Conservation (phyloP, 2,888 invertebrate species). For the Phyllotreta cruciferae region DNA sequence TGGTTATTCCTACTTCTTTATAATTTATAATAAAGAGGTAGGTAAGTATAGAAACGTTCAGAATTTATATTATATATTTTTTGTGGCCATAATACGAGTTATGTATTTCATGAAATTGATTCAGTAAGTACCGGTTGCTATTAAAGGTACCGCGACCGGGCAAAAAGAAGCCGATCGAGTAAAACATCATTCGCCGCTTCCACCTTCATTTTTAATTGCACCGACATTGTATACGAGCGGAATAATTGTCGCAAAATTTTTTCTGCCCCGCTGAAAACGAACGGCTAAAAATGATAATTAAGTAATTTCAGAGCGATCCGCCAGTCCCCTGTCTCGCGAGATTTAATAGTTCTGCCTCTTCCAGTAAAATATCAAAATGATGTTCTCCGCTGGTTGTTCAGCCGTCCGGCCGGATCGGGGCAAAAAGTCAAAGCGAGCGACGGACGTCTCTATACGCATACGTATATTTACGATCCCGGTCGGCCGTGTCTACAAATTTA, state of each 20-base stretch:
- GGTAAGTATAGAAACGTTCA: background rate
- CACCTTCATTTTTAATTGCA: slow-evolving; percentile 17
- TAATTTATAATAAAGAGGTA: background rate
- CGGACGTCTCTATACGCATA: slow-evolving; percentile 51
- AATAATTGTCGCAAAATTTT: slow-evolving; percentile 22
- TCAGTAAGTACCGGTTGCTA: too few species aligned
- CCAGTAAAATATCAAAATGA: slow-evolving; percentile 43
- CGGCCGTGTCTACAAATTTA: slow-evolving; percentile 48
- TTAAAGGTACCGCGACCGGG: too few species aligned
- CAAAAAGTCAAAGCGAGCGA: slow-evolving; percentile 47
- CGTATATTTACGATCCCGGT: slow-evolving; percentile 50
- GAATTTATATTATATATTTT: background rate
- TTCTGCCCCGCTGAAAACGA: slow-evolving; percentile 27
- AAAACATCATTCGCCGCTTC: too few species aligned
- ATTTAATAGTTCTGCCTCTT: slow-evolving; percentile 38
- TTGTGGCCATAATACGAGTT: too few species aligned
- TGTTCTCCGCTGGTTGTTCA: slow-evolving; percentile 39
- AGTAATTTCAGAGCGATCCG: slow-evolving; percentile 36
- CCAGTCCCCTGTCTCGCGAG: slow-evolving; percentile 17
- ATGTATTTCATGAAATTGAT: too few species aligned
- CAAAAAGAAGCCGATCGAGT: too few species aligned
- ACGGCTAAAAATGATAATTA: slow-evolving; percentile 39
- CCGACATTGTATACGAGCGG: slow-evolving; percentile 17
- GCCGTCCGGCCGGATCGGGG: slow-evolving; percentile 37
- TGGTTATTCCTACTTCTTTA: too few species aligned